These are phyloP conservation scores for Podarcis muralis DNA, from an alignment of 2,113 vertebrate genomes.

Conservation along the genomic window DNA sequence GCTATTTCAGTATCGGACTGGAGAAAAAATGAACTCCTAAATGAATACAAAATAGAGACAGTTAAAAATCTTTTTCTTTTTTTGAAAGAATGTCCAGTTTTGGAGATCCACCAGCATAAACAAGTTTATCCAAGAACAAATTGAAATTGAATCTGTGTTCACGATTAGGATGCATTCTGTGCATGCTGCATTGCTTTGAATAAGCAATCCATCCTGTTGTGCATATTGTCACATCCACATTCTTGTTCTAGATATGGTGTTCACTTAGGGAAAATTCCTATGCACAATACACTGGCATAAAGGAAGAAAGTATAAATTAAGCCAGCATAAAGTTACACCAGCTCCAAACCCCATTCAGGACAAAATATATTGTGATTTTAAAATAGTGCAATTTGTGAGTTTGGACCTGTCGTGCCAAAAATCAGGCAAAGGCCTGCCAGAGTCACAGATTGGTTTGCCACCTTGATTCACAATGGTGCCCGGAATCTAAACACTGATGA, in stretches of 20 bases:
- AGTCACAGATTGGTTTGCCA: too few species aligned
- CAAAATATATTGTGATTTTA: too few species aligned
- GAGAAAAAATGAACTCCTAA: slow-evolving; percentile 26
- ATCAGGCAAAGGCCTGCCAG: too few species aligned
- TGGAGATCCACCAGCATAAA: not conserved
- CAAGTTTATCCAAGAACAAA: not conserved
- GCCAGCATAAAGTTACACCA: too few species aligned
- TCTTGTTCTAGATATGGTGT: not conserved
- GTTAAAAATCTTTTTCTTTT: not conserved
- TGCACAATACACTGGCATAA: too few species aligned
- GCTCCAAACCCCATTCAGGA: too few species aligned
- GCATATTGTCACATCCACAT: not conserved
- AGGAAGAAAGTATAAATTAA: too few species aligned
- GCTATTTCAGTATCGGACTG: slow-evolving; percentile 17
- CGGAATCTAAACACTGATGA: too few species aligned
- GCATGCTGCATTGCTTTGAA: not conserved
- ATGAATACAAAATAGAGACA: not conserved
- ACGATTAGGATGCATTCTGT: not conserved
- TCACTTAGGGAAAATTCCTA: too few species aligned
- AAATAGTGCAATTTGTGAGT: too few species aligned
- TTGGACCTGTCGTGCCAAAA: too few species aligned
- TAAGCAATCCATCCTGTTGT: not conserved
- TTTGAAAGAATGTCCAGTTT: not conserved
- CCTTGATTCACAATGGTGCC: too few species aligned
- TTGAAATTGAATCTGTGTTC: not conserved